phyloP scores from a whole-genome alignment of 2,113 vertebrate genomes.

The Hippocampus zosterae region DNA sequence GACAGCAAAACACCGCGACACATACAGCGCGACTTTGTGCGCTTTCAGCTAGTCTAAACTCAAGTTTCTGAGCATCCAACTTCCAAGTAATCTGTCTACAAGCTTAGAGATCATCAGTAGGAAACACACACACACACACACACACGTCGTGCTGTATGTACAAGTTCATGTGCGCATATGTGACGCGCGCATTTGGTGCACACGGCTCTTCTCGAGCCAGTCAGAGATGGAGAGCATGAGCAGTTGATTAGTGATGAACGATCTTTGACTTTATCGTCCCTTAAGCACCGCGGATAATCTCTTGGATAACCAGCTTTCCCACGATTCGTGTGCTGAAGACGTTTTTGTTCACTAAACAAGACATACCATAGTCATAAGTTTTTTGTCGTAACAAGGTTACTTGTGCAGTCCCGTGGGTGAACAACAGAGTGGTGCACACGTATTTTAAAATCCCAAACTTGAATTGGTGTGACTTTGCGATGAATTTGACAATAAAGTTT shows the following conservation, averaged over 20 bases:
- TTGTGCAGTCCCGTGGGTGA: background rate
- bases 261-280: slow-evolving; percentile 52
- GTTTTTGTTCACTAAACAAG: slow-evolving; percentile 40
- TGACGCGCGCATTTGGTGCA: slow-evolving; percentile 44
- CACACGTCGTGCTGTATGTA: slow-evolving; percentile 1
- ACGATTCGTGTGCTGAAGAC: slow-evolving; percentile 37
- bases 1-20: slow-evolving; percentile 9
- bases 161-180: slow-evolving; percentile 17
- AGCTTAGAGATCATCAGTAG: slow-evolving; percentile 39
- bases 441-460: background rate
- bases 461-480: background rate
- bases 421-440: background rate
- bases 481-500: no score
- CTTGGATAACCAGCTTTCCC: slow-evolving; percentile 54
- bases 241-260: slow-evolving; percentile 62
- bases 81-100: slow-evolving; percentile 46
- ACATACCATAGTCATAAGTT: slow-evolving; percentile 20
- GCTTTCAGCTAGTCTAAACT: slow-evolving; percentile 25
- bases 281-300: slow-evolving; percentile 61
- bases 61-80: slow-evolving; percentile 38
- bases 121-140: slow-evolving; percentile 2
- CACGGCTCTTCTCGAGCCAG: slow-evolving; percentile 49
- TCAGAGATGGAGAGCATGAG: slow-evolving; percentile 54
- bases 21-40: slow-evolving; percentile 25
- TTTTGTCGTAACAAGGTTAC: slow-evolving; percentile 13